These are phyloP conservation scores for Ephestia elutella DNA, from an alignment of 1,140 invertebrate species.

Conservation along the genomic window DNA sequence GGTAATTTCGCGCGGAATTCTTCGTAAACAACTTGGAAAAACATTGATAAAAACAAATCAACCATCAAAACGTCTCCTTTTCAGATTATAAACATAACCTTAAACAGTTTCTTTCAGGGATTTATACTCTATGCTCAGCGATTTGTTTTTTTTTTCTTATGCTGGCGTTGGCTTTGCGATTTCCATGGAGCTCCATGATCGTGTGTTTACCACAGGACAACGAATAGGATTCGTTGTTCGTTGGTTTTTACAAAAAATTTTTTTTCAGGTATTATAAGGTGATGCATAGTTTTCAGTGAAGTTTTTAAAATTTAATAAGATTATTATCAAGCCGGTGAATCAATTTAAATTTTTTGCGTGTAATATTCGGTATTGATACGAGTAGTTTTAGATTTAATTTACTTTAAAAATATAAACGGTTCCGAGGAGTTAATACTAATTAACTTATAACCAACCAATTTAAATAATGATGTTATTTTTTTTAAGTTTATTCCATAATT, in stretches of 20 bases:
- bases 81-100: no score
- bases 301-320: not conserved
- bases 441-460: no score
- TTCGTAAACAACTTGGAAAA: not conserved
- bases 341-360: no score
- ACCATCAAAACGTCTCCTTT: not conserved
- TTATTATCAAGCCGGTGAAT: no score
- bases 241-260: no score
- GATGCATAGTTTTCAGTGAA: constrained; percentile 4
- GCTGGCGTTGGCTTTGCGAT: constrained; percentile 42
- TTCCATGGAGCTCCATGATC: constrained; percentile 22
- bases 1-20: not conserved
- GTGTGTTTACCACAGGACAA: not conserved
- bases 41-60: constrained; percentile 3
- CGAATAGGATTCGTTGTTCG: no score
- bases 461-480: no score
- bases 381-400: no score
- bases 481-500: no score
- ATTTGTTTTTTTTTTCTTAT: constrained; percentile 22
- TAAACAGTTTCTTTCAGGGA: constrained; percentile 15
- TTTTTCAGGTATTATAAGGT: not conserved
- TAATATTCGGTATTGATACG: no score
- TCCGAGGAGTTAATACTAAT: no score
- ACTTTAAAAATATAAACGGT: no score
- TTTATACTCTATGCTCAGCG: constrained; percentile 31